Evolutionary conservation across 2,113 vertebrate species (phyloP).

Genomic region (Alaudala cheleensis): DNA sequence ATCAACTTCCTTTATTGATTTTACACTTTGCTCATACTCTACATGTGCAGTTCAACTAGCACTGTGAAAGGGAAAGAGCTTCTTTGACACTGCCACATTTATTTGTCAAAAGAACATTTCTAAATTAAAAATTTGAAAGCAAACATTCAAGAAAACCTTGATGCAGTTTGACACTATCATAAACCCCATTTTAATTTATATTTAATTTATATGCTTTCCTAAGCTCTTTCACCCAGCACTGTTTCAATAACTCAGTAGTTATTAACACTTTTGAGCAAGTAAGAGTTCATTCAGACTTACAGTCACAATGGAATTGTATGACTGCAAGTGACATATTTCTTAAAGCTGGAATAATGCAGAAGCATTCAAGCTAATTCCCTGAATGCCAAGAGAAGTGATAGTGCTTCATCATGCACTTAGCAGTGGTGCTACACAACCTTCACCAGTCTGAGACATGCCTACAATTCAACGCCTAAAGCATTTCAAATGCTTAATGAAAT

Average conservation of each 20-base stretch:
- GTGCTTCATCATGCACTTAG: neutral
- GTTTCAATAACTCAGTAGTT: neutral
- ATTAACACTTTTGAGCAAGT: neutral
- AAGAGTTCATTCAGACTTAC: neutral
- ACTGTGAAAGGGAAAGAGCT: neutral
- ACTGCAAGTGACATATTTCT: neutral
- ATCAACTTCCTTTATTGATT: conserved; percentile 59
- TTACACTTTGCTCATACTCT: neutral
- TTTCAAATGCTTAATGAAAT: neutral
- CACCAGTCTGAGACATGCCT: neutral
- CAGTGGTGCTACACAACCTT: neutral
- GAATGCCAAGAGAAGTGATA: neutral
- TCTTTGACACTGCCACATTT: neutral
- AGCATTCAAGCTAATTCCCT: neutral
- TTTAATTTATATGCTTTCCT: neutral
- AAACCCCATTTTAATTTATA: neutral
- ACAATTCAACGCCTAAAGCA: neutral
- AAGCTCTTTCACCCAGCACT: neutral
- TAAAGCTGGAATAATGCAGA: neutral
- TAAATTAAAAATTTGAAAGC: conserved; percentile 20
- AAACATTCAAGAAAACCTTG: neutral
- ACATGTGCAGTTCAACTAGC: neutral
- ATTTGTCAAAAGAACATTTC: conserved; percentile 24
- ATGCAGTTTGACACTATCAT: neutral
- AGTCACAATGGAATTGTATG: neutral